phyloP scores from a whole-genome alignment of 1,140 invertebrate species.

The Heliconius hermathena region DNA sequence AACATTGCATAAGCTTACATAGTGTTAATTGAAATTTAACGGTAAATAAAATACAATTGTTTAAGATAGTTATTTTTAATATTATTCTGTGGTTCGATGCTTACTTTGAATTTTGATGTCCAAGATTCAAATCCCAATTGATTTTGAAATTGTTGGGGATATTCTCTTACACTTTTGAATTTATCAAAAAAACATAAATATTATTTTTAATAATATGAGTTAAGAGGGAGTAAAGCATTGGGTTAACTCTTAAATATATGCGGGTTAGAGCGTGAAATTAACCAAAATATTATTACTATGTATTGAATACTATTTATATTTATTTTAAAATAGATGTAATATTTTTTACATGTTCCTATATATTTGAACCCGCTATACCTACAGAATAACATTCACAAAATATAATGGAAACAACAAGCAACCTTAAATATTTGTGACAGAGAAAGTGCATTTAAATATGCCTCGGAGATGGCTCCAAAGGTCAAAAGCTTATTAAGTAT shows the following conservation, averaged over 20 bases:
- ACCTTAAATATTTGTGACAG: background rate
- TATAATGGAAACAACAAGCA: background rate
- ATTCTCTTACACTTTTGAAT: no score
- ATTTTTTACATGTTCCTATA: background rate
- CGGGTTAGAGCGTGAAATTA: no score
- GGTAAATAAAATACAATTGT: background rate
- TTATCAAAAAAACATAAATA: no score
- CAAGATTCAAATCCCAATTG: background rate
- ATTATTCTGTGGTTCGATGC: background rate
- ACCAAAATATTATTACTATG: no score
- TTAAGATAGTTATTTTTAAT: background rate
- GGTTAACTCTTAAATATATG: no score
- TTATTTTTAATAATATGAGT: no score
- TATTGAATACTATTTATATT: background rate
- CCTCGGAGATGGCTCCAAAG: constrained; percentile 1
- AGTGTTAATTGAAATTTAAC: background rate
- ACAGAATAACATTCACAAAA: background rate
- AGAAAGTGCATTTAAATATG: constrained; percentile 6
- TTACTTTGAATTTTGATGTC: background rate
- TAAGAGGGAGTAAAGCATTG: no score
- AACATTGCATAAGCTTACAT: background rate
- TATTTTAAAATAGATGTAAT: background rate
- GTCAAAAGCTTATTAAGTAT: background rate
- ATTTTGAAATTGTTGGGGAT: background rate
- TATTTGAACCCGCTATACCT: background rate